Percentiles rank a stretch among this genome's conserved stretches.
Conservation (phyloP, 2,113 vertebrate species). For the Prochilodus magdalenae region DNA sequence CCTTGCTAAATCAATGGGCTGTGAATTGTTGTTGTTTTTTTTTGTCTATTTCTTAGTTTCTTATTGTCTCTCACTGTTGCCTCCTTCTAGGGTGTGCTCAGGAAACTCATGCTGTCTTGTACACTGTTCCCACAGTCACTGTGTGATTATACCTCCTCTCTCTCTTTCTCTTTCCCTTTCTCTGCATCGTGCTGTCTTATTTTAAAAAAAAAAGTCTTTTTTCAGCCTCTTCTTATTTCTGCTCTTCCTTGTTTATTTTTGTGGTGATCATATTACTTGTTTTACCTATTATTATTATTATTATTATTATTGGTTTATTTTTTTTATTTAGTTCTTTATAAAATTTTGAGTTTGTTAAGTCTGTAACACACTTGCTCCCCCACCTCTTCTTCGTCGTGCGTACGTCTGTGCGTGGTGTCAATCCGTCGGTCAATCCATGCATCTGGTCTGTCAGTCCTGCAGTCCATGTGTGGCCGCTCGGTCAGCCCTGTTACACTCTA, state of each 20-base stretch:
- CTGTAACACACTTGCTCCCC: slow-evolving; percentile 66
- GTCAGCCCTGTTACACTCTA: slow-evolving; percentile 47
- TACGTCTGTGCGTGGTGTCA: slow-evolving; percentile 71
- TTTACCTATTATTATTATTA: slow-evolving; percentile 31
- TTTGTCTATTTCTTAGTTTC: slow-evolving; percentile 56
- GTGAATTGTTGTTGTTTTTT: slow-evolving; percentile 68
- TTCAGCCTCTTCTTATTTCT: slow-evolving; percentile 50
- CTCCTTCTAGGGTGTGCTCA: slow-evolving; percentile 86
- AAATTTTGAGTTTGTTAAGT: slow-evolving; percentile 57
- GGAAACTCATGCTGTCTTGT: slow-evolving; percentile 82
- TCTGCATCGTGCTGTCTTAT: slow-evolving; percentile 39
- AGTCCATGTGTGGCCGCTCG: slow-evolving; percentile 72
- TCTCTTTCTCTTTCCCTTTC: slow-evolving; percentile 54
- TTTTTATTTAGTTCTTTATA: slow-evolving; percentile 35
- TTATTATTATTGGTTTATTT: slow-evolving; percentile 34
- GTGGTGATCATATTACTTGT: slow-evolving; percentile 67
- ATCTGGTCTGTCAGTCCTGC: slow-evolving; percentile 59
- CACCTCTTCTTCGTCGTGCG: slow-evolving; percentile 49
- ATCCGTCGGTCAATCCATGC: slow-evolving; percentile 60
- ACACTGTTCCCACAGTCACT: slow-evolving; percentile 71
- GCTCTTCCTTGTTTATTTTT: slow-evolving; percentile 56
- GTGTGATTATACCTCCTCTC: slow-evolving; percentile 62
- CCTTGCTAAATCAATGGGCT: slow-evolving; percentile 71
- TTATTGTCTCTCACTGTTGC: slow-evolving; percentile 74
- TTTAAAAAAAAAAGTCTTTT: slow-evolving; percentile 30